A percentile compares a stretch with the other conserved stretches of the same genome.
phyloP scores from a whole-genome alignment of 2,888 invertebrate species.

The Mylabris sibirica region DNA sequence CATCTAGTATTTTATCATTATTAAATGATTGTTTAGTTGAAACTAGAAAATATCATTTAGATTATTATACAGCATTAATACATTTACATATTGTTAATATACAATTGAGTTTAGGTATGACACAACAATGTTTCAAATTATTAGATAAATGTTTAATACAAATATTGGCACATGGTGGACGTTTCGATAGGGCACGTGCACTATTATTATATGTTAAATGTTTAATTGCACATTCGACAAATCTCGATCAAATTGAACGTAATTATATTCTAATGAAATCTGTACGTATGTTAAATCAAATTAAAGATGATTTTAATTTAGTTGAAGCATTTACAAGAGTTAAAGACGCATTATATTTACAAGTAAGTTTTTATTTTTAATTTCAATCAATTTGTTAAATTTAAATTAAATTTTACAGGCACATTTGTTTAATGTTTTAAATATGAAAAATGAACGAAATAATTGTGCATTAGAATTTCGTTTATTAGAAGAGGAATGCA shows the following conservation, averaged over 20 bases:
- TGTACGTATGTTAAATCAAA: conserved; percentile 70
- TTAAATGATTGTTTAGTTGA: conserved; percentile 77
- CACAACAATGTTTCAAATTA: conserved; percentile 76
- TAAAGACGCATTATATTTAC: conserved; percentile 76
- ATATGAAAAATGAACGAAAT: conserved; percentile 76
- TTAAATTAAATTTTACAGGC: conserved; percentile 63
- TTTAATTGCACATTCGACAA: conserved; percentile 71
- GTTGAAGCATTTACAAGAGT: conserved; percentile 79
- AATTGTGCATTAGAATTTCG: conserved; percentile 83
- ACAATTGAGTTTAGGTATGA: conserved; percentile 77
- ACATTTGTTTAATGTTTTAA: conserved; percentile 77
- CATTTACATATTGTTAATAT: conserved; percentile 83
- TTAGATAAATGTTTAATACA: conserved; percentile 65
- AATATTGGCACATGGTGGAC: conserved; percentile 81
- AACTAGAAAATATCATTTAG: conserved; percentile 77
- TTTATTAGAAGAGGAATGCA: conserved; percentile 77
- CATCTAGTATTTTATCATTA: conserved; percentile 65
- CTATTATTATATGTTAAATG: conserved; percentile 81
- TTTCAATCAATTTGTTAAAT: conserved; percentile 4
- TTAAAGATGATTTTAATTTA: conserved; percentile 74
- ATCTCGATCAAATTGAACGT: conserved; percentile 61
- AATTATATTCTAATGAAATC: conserved; percentile 65
- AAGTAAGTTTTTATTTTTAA: conserved; percentile 63
- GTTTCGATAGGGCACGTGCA: conserved; percentile 81
- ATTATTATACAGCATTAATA: conserved; percentile 77